These are phyloP conservation scores for Sebastes flavidus DNA, from an alignment of 2,797 vertebrate species.

Conservation along the genomic window DNA sequence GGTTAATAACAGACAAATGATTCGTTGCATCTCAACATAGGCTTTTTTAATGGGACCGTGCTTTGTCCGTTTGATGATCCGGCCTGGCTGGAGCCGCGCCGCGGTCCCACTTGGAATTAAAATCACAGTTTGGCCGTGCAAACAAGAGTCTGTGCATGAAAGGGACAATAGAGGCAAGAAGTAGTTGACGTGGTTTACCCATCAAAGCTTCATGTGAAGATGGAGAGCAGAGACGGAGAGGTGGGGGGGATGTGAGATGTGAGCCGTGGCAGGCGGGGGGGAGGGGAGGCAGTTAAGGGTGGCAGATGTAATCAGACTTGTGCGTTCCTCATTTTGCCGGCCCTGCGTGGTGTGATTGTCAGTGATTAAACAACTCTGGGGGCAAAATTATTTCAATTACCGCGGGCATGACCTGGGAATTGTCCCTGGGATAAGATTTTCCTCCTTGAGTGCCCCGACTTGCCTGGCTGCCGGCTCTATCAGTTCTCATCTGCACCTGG, in stretches of 20 bases:
- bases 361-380: constrained; percentile 95
- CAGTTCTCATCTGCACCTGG: constrained; percentile 97
- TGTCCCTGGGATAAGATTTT: constrained; percentile 96
- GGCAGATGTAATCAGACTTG: constrained; percentile 77
- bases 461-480: constrained; percentile 92
- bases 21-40: constrained; percentile 96
- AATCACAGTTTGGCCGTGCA: constrained; percentile 23
- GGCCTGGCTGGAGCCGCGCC: constrained; percentile 56
- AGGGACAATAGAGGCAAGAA: background rate
- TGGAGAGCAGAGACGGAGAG: background rate
- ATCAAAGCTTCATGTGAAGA: background rate
- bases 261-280: background rate
- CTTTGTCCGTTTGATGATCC: constrained; percentile 81
- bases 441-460: constrained; percentile 87
- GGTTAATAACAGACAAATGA: constrained; percentile 99
- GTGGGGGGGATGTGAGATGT: background rate
- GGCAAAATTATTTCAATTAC: constrained; percentile 98
- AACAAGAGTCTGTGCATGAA: background rate
- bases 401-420: constrained; percentile 91
- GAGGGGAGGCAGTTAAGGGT: constrained; percentile 46
- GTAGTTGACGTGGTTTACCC: background rate
- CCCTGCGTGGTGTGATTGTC: constrained; percentile 87
- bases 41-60: constrained; percentile 75
- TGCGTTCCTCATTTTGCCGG: constrained; percentile 85
- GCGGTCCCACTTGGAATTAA: constrained; percentile 20